phyloP scores from a whole-genome alignment of 2,113 vertebrate species.

The Scortum barcoo region DNA sequence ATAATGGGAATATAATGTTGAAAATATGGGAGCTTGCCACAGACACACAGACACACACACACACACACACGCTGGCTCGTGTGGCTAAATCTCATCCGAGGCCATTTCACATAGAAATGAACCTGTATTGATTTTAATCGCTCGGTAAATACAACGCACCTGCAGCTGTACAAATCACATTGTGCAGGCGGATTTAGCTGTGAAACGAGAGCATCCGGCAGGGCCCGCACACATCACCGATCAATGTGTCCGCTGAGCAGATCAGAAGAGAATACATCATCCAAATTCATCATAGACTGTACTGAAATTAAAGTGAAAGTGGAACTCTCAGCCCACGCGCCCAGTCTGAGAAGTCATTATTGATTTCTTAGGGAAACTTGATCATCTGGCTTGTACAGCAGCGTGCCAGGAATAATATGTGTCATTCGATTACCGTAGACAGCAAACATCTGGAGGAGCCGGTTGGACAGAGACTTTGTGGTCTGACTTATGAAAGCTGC shows the following conservation, averaged over 20 bases:
- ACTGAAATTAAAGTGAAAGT: constrained; percentile 46
- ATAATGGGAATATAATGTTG: neutral
- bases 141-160: constrained; percentile 27
- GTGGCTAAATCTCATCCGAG: neutral
- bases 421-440: neutral
- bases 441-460: neutral
- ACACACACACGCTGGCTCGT: no score
- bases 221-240: constrained; percentile 8
- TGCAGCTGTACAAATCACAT: constrained; percentile 41
- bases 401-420: neutral
- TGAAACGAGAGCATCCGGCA: constrained; percentile 42
- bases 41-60: neutral
- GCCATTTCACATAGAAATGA: constrained; percentile 13
- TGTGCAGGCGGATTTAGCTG: constrained; percentile 37
- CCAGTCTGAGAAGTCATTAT: constrained; percentile 2
- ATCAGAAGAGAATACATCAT: constrained; percentile 26
- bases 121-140: constrained; percentile 40
- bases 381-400: constrained; percentile 6
- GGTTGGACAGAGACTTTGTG: neutral
- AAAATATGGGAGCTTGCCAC: neutral
- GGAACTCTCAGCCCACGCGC: constrained; percentile 10
- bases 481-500: neutral
- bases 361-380: constrained; percentile 48
- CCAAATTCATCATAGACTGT: neutral
- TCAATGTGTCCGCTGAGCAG: constrained; percentile 39